phyloP scores from a whole-genome alignment of 2,797 vertebrate species.

The Danio choprae region DNA sequence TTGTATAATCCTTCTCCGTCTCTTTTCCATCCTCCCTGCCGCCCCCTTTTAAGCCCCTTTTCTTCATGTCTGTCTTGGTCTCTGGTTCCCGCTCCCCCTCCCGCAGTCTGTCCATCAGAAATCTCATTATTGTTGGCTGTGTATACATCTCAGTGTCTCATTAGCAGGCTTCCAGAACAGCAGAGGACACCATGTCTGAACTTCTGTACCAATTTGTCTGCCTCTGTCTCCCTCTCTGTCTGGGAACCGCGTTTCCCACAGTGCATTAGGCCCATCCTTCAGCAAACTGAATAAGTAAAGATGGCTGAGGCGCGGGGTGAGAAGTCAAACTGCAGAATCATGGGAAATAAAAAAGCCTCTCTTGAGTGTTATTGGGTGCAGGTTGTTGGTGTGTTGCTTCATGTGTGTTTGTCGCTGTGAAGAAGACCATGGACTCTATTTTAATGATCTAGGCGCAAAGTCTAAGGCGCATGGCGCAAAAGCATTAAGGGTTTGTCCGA shows the following conservation, averaged over 20 bases:
- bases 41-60: conserved; percentile 8
- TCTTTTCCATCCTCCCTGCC: conserved; percentile 5
- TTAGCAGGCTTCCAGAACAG: conserved; percentile 76
- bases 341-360: conserved; percentile 46
- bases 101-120: conserved; percentile 75
- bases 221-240: conserved; percentile 47
- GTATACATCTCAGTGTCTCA: conserved; percentile 81
- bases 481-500: no score
- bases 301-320: conserved; percentile 43
- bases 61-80: conserved; percentile 34
- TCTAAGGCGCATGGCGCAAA: no score
- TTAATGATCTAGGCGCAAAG: no score
- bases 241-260: conserved; percentile 44
- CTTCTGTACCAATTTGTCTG: conserved; percentile 75
- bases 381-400: background rate
- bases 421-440: no score
- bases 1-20: conserved; percentile 37
- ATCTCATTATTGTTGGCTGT: conserved; percentile 81
- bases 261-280: conserved; percentile 49
- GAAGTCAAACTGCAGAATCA: conserved; percentile 45
- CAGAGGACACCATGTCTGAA: conserved; percentile 78
- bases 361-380: background rate
- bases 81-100: conserved; percentile 56
- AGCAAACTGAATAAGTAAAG: conserved; percentile 49
- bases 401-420: background rate